Evolutionary conservation across 2,797 vertebrate species (phyloP).

Genomic region (Petrocephalus sullivani): DNA sequence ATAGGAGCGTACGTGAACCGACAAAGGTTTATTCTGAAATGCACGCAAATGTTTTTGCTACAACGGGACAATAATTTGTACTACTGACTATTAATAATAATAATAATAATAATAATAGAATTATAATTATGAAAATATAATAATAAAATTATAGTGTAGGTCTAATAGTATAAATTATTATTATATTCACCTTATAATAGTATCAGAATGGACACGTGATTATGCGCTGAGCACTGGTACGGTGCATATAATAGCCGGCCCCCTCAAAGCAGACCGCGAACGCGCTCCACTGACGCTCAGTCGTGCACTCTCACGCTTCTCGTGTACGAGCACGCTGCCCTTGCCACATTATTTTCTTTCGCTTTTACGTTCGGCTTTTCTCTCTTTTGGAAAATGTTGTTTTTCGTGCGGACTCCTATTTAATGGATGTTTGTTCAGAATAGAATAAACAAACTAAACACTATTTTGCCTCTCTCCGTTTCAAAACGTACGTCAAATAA

Average conservation of each 20-base stretch:
- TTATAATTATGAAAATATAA: background rate
- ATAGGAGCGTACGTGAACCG: background rate
- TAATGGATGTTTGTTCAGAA: background rate
- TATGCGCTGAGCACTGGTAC: background rate
- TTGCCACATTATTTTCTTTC: background rate
- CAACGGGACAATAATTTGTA: background rate
- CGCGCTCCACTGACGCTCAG: background rate
- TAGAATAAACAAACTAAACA: background rate
- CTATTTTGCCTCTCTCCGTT: background rate
- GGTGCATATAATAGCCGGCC: background rate
- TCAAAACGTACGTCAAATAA: background rate
- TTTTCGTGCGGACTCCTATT: background rate
- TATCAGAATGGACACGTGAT: background rate
- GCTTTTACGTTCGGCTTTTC: background rate
- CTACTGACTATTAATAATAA: background rate
- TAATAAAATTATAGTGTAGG: too few species aligned
- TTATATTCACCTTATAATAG: background rate
- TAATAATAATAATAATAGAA: background rate
- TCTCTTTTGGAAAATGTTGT: background rate
- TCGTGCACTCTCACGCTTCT: constrained; percentile 2
- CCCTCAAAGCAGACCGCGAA: background rate
- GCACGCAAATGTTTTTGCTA: background rate
- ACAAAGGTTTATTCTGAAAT: background rate
- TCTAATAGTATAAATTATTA: background rate
- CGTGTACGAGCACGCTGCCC: background rate